Evolutionary conservation across 2,888 invertebrate species (phyloP).

Genomic region (Ferrisia virgata): DNA sequence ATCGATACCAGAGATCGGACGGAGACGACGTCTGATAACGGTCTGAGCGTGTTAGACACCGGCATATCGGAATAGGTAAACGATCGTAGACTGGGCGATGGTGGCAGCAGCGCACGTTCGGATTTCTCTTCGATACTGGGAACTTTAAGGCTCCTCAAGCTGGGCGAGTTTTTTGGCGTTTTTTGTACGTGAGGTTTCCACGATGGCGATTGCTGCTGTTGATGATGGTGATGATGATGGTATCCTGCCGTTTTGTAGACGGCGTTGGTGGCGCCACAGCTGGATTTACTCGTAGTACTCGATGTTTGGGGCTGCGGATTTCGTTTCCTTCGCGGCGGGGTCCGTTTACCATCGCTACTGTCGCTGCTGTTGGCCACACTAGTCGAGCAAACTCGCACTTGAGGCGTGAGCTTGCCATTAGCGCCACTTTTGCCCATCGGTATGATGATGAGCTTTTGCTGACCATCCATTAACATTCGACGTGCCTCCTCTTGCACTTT

Average conservation of each 20-base stretch:
- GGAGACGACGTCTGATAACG: conserved; percentile 66
- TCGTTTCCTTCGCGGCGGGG: conserved; percentile 45
- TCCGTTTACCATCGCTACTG: conserved; percentile 48
- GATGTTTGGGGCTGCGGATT: too few species aligned
- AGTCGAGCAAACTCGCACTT: conserved; percentile 33
- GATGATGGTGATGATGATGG: too few species aligned
- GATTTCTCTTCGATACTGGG: conserved; percentile 28
- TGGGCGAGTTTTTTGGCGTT: conserved; percentile 45
- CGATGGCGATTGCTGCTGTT: too few species aligned
- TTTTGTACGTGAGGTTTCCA: conserved; percentile 12
- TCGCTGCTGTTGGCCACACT: conserved; percentile 47
- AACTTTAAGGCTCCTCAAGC: conserved; percentile 47
- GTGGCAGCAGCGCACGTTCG: background rate
- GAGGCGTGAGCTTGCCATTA: background rate
- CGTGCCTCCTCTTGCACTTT: conserved; percentile 39
- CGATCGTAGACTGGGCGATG: conserved; percentile 42
- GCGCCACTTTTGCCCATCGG: conserved; percentile 46
- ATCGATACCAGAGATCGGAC: conserved; percentile 78
- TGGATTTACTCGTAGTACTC: too few species aligned
- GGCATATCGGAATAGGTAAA: conserved; percentile 34
- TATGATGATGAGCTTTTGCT: conserved; percentile 47
- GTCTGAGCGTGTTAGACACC: conserved; percentile 48
- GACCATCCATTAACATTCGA: conserved; percentile 37
- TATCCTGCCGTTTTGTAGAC: background rate
- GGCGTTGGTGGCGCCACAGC: too few species aligned